phyloP scores from a whole-genome alignment of 2,888 invertebrate genomes.

The Hofmannophila pseudospretella region DNA sequence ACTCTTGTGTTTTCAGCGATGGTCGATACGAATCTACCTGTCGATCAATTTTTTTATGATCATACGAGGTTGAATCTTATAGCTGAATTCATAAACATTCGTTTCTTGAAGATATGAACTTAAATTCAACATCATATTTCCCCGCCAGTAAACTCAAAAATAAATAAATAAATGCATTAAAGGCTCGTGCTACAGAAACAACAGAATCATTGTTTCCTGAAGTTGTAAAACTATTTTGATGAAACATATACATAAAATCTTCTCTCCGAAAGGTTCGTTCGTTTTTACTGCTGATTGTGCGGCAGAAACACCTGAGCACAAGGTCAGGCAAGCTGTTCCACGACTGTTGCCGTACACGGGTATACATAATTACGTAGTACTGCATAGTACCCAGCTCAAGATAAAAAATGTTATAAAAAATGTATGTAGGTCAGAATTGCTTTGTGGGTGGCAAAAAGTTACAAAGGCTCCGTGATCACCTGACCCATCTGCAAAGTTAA shows the following conservation, averaged over 20 bases:
- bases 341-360: slow-evolving; percentile 20
- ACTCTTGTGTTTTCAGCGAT: too few relatives aligned
- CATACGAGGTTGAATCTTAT: too few relatives aligned
- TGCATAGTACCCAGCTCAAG: too few relatives aligned
- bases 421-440: slow-evolving; percentile 3
- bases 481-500: slow-evolving; percentile 21
- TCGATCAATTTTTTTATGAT: too few relatives aligned
- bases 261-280: slow-evolving; percentile 46
- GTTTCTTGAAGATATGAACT: neutral
- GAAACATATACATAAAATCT: slow-evolving; percentile 38
- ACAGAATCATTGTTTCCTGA: too few relatives aligned
- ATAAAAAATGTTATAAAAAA: slow-evolving; percentile 6
- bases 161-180: too few relatives aligned
- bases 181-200: too few relatives aligned
- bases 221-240: too few relatives aligned
- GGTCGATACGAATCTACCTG: too few relatives aligned
- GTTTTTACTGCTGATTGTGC: slow-evolving; percentile 70
- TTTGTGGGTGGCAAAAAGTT: slow-evolving; percentile 1
- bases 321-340: slow-evolving; percentile 32
- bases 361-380: slow-evolving; percentile 1
- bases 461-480: slow-evolving; percentile 7
- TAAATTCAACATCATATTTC: neutral
- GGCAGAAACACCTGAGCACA: slow-evolving; percentile 57
- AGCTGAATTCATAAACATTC: neutral
- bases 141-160: too few relatives aligned